phyloP scores from a whole-genome alignment of 2,113 vertebrate genomes.

The Zingel zingel region DNA sequence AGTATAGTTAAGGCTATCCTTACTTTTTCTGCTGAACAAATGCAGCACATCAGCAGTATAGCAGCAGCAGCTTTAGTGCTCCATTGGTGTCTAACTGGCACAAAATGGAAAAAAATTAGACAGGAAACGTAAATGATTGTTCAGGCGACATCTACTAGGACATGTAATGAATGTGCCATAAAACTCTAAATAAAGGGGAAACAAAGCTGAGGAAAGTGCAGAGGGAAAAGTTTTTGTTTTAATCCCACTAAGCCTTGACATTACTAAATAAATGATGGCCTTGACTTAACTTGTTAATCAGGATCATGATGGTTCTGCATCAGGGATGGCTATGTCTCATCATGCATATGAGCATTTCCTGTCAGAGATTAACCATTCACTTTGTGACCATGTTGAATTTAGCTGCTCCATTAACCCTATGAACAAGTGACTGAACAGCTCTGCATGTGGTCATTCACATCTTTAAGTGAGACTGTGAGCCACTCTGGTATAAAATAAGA shows the following conservation, averaged over 20 bases:
- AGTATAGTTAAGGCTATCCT: not conserved
- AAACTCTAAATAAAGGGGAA: not conserved
- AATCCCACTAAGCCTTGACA: not conserved
- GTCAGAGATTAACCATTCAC: slow-evolving; percentile 2
- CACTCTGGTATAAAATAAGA: not conserved
- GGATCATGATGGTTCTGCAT: not conserved
- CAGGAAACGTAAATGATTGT: not conserved
- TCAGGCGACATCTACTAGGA: not conserved
- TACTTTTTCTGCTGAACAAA: not conserved
- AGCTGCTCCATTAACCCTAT: slow-evolving; percentile 2
- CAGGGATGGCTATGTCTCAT: not conserved
- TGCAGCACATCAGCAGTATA: no score
- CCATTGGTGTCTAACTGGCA: not conserved
- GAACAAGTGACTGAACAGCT: not conserved
- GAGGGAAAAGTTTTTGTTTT: not conserved
- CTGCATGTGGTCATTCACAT: not conserved
- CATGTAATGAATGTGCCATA: not conserved
- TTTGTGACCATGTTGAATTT: not conserved
- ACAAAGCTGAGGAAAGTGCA: not conserved
- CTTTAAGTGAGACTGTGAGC: not conserved
- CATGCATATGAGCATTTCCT: slow-evolving; percentile 10
- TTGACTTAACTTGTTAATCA: not conserved
- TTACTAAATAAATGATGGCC: not conserved
- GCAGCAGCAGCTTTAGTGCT: no score
- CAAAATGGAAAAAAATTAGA: not conserved